Evolutionary conservation across 2,888 invertebrate genomes (phyloP), one percentile per base, ranked within the genome.

Genomic region (Drosophila bunnanda): DNA sequence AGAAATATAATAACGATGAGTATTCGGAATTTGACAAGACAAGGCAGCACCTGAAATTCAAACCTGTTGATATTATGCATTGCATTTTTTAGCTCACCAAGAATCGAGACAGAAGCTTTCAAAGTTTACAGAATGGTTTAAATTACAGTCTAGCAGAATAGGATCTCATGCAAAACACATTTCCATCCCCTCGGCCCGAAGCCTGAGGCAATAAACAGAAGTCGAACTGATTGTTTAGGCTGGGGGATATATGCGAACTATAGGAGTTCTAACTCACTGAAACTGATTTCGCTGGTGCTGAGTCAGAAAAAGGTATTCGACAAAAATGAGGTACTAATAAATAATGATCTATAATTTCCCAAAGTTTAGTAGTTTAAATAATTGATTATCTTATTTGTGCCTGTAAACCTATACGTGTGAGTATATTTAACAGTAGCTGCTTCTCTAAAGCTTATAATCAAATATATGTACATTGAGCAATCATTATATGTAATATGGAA

Each of bases 361-460:
- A 17, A 46, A 46, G 4, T 17, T 44, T 10, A 10, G 6, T n/a
- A 12, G 6, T 6, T 6, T n/a, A 25, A n/a, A 5, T 28, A n/a
- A n/a, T 28, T 28, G n/a, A n/a, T n/a, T 13, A 20, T 41, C 2
- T 28, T 39, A 17, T 9, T 20, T 38, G 15, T 36, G 12, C 12
- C 10, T 17, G 20, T 20, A 34, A 6, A 25, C 12, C 12, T 30
- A 10, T 17, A 17, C 28, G 4, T 32, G 15, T 50, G 13, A 7
- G 13, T 22, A 8, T 41, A n/a, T 30, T 28, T 22, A 10, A n/a
- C 8, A 15, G 8, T 54, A 53, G 39, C 54, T 60, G 59, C 13
- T 39, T 39, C 20, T 39, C 12, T n/a, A 9, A 22, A 59, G 17
- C 13, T 13, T 12, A 13, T 34, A 17, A 34, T 46, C 12, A 57